phyloP scores from a whole-genome alignment of 2,888 invertebrate genomes.

The Alloscopus bannaensis region DNA sequence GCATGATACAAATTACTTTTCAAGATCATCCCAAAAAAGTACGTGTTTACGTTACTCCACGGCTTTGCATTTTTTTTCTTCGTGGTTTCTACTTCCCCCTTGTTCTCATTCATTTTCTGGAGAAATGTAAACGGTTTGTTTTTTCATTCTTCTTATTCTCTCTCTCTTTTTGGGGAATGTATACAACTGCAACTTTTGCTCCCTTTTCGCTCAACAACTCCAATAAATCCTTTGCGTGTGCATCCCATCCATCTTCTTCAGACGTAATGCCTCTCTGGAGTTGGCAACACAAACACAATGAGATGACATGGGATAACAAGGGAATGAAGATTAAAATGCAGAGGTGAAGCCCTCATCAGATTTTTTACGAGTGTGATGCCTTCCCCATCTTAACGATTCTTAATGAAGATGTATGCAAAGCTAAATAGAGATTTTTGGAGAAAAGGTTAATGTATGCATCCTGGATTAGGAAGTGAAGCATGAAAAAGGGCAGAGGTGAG shows the following conservation, averaged over 20 bases:
- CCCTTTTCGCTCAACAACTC: neutral
- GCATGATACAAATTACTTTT: conserved; percentile 6
- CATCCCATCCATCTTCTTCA: conserved; percentile 19
- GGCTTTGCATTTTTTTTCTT: too few species aligned
- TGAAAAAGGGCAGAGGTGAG: neutral
- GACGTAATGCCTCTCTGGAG: neutral
- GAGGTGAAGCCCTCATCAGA: too few species aligned
- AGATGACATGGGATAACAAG: neutral
- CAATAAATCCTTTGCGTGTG: neutral
- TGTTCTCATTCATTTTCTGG: neutral
- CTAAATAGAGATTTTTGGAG: neutral
- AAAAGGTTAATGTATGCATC: neutral
- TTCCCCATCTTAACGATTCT: neutral
- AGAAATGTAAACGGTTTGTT: neutral
- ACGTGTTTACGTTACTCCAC: neutral
- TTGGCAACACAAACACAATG: neutral
- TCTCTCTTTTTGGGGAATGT: neutral
- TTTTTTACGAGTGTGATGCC: conserved; percentile 5
- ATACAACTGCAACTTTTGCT: neutral
- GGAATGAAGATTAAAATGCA: too few species aligned
- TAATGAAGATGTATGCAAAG: conserved; percentile 13
- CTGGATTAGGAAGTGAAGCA: too few species aligned
- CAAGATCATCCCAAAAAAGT: neutral
- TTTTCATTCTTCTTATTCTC: neutral
- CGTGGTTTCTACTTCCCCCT: too few species aligned